These are phyloP conservation scores for Campylomormyrus tamandua DNA, from an alignment of 2,113 vertebrate species.

Conservation along the genomic window DNA sequence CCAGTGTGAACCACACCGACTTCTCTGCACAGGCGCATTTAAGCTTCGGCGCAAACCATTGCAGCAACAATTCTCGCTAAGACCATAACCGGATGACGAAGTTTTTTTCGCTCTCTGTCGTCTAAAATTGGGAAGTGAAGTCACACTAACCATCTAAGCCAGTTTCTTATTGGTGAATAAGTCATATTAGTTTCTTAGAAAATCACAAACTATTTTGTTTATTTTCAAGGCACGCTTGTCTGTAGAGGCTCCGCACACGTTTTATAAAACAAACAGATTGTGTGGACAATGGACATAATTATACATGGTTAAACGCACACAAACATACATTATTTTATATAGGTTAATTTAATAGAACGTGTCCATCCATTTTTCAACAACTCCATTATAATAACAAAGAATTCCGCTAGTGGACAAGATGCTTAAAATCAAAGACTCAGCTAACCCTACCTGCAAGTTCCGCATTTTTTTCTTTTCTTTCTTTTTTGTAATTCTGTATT, in stretches of 20 bases:
- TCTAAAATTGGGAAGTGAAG: conserved; percentile 78
- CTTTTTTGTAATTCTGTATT: neutral
- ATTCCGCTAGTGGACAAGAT: neutral
- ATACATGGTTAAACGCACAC: neutral
- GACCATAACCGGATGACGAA: conserved; percentile 68
- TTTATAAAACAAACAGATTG: neutral
- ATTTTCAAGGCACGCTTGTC: neutral
- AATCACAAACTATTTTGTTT: conserved; percentile 1
- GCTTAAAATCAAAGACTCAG: neutral
- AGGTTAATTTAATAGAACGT: neutral
- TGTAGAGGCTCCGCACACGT: neutral
- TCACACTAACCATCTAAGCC: conserved; percentile 53
- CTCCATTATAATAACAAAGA: neutral
- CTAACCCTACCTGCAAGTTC: neutral
- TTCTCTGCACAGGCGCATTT: conserved; percentile 47
- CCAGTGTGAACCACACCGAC: conserved; percentile 47
- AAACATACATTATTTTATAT: neutral
- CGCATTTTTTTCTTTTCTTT: neutral
- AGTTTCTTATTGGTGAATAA: conserved; percentile 55
- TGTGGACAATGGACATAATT: neutral
- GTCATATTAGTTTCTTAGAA: conserved; percentile 17
- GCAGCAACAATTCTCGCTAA: conserved; percentile 53
- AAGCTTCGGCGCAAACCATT: conserved; percentile 63
- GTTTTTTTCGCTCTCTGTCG: conserved; percentile 45
- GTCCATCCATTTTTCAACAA: neutral